Evolutionary conservation across 2,888 invertebrate genomes (phyloP).

Genomic region (Rhorus exstirpatorius): DNA sequence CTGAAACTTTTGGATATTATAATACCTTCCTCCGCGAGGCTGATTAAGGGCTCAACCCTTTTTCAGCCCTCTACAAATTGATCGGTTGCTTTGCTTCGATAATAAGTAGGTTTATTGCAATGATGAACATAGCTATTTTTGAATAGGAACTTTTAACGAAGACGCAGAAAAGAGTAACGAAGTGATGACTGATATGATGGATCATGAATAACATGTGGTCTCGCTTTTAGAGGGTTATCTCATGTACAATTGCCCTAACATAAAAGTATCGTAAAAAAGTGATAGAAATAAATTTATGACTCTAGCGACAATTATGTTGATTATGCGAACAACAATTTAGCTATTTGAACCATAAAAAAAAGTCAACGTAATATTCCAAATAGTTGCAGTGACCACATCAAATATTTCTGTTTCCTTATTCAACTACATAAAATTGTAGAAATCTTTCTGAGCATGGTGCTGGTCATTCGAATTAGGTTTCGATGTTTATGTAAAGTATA

Average conservation of each 20-base stretch:
- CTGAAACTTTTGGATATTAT: conserved; percentile 23
- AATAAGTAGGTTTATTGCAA: background rate
- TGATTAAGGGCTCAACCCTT: conserved; percentile 16
- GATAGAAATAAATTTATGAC: too few species aligned
- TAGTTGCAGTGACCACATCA: too few species aligned
- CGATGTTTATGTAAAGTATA: background rate
- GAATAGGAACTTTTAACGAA: background rate
- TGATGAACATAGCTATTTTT: conserved; percentile 24
- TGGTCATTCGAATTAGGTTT: background rate
- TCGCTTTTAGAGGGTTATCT: conserved; percentile 16
- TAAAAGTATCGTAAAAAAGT: too few species aligned
- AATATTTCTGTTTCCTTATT: too few species aligned
- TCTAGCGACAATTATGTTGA: too few species aligned
- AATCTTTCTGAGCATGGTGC: too few species aligned
- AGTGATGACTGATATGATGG: conserved; percentile 34
- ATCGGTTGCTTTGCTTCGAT: background rate
- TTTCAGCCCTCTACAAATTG: background rate
- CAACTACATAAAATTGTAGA: too few species aligned
- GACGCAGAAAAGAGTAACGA: background rate
- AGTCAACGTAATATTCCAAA: too few species aligned
- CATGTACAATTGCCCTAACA: conserved; percentile 21
- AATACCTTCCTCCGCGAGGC: background rate
- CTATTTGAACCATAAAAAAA: too few species aligned
- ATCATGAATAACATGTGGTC: conserved; percentile 1
- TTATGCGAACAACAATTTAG: too few species aligned